phyloP scores from a whole-genome alignment of 2,797 vertebrate genomes.

The Staurois parvus region DNA sequence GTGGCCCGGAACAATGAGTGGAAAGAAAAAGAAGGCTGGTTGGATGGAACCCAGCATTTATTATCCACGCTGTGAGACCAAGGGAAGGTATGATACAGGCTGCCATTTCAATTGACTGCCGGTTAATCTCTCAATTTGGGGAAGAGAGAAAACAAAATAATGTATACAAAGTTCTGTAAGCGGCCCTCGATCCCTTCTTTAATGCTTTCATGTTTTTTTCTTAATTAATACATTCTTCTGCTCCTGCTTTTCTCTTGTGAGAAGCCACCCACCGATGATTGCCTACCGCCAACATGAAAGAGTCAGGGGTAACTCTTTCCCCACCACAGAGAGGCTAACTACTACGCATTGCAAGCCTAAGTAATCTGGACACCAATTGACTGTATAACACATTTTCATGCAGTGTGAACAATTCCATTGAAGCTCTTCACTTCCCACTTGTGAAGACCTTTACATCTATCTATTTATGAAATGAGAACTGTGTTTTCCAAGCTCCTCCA shows the following conservation, averaged over 20 bases:
- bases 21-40: constrained; percentile 80
- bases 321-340: not conserved
- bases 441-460: constrained; percentile 14
- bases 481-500: not conserved
- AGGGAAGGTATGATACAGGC: constrained; percentile 82
- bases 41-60: constrained; percentile 84
- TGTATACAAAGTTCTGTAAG: constrained; percentile 59
- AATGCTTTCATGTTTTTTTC: constrained; percentile 69
- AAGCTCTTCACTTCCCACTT: not conserved
- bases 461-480: not conserved
- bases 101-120: constrained; percentile 88
- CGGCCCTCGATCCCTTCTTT: constrained; percentile 73
- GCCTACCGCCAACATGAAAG: constrained; percentile 60
- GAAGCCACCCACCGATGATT: constrained; percentile 57
- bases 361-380: constrained; percentile 37
- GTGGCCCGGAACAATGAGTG: constrained; percentile 87
- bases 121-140: constrained; percentile 87
- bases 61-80: constrained; percentile 86
- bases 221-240: constrained; percentile 63
- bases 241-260: constrained; percentile 51
- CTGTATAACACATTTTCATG: constrained; percentile 21
- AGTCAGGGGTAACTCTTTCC: constrained; percentile 38
- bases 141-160: constrained; percentile 69
- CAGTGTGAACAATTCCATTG: constrained; percentile 1
- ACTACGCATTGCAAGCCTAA: constrained; percentile 24